These are phyloP conservation scores for Sisor rabdophorus DNA, from an alignment of 2,113 vertebrate genomes.

Conservation along the genomic window DNA sequence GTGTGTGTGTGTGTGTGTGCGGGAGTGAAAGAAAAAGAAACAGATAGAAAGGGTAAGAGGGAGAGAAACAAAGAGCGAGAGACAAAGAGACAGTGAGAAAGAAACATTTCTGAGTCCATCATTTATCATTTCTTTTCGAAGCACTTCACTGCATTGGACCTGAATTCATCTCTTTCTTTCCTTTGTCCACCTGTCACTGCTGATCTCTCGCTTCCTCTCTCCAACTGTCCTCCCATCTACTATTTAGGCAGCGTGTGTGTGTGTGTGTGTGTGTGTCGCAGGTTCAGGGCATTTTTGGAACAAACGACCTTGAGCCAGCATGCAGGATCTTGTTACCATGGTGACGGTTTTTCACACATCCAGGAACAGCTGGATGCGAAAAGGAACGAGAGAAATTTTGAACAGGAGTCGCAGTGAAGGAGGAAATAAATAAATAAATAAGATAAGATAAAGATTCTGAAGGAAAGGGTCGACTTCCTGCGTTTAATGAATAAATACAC, in stretches of 20 bases:
- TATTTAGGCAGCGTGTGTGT: slow-evolving; percentile 69
- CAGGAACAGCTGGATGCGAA: slow-evolving; percentile 58
- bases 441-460: not conserved
- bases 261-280: slow-evolving; percentile 35
- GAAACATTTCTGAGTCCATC: not conserved
- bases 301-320: slow-evolving; percentile 63
- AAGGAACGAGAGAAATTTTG: slow-evolving; percentile 63
- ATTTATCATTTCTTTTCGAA: slow-evolving; percentile 3
- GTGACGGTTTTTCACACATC: slow-evolving; percentile 57
- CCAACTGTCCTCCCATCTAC: slow-evolving; percentile 42
- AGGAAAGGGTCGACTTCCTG: not conserved
- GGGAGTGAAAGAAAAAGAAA: not conserved
- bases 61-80: not conserved
- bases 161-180: slow-evolving; percentile 1
- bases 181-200: slow-evolving; percentile 13
- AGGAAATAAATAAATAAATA: slow-evolving; percentile 17
- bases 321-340: slow-evolving; percentile 53
- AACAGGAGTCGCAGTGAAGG: slow-evolving; percentile 67
- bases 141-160: slow-evolving; percentile 14
- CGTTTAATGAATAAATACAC: too few relatives aligned
- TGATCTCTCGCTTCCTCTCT: slow-evolving; percentile 37
- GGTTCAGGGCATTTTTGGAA: slow-evolving; percentile 45
- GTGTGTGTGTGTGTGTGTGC: too few relatives aligned
- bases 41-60: not conserved
- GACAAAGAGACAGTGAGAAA: not conserved